Evolutionary conservation across 2,888 invertebrate species (phyloP), one percentile per base, ranked within the genome.

Genomic region (Oligia strigilis): DNA sequence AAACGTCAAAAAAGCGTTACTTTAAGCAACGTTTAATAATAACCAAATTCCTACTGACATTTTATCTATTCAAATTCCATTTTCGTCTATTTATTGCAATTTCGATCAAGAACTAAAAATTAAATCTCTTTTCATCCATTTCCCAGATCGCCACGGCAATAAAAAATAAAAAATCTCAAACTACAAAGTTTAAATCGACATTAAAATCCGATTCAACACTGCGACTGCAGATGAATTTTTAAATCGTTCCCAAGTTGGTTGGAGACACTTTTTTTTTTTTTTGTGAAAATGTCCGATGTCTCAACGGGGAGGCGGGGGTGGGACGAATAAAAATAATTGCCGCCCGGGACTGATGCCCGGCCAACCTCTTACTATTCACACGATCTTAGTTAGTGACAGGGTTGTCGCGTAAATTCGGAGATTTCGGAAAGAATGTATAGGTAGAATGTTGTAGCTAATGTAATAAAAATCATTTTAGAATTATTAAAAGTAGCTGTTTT

Each of bases 301-400:
- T 88, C 81, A 84, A 85, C 75, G 86, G 81, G 78, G 83, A 73
- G 82, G 83, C 58, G 86, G 92, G 91, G 91, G 93, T 86, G 92
- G 91, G 91, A 92, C 91, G 95, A 95, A 95, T 95, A 95, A 95
- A 95, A 96, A 96, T 96, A 95, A 95, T 95, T 93, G 94, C 93
- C 91, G 91, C 88, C 80, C 88, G 90, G 89, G 92, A 94, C 90
- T 92, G 94, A 93, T 93, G 92, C 88, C 89, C 85, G 84, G 93
- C 93, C 93, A 93, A 93, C 93, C 93, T 94, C 92, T 94, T 91
- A 93, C 92, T 93, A 94, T 95, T 95, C 94, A 94, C 94, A 94
- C 94, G 93, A 93, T 93, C 93, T 93, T 88, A 86, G 89, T 88
- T 88, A 89, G 82, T 75, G 43, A 29, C 87, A 95, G 95, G 95